Conservation (phyloP, 2,888 invertebrate genomes). For the Trachelus tabidus region DNA sequence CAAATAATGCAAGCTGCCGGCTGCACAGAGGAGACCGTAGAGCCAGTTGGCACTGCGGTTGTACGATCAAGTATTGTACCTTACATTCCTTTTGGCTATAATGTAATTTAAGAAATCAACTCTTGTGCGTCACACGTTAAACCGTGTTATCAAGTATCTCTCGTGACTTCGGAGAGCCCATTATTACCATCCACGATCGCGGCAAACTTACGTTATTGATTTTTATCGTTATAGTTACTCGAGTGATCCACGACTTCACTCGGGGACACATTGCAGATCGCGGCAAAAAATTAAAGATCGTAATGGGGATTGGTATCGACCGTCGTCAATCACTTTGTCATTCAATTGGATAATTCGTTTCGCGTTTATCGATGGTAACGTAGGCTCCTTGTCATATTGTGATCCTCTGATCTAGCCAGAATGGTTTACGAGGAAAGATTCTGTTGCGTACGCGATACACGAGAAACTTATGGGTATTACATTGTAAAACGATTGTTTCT, state of each 20-base stretch:
- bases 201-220: background rate
- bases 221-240: background rate
- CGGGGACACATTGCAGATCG: background rate
- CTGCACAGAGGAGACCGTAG: conserved; percentile 48
- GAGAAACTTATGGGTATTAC: background rate
- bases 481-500: background rate
- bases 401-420: background rate
- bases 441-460: background rate
- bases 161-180: background rate
- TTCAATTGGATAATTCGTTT: background rate
- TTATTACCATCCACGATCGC: background rate
- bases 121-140: background rate
- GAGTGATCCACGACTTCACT: background rate
- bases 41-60: conserved; percentile 53
- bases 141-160: background rate
- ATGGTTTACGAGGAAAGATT: background rate
- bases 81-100: conserved; percentile 67
- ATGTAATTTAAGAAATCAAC: conserved; percentile 47
- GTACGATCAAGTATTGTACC: conserved; percentile 66
- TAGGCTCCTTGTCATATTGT: background rate
- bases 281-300: background rate
- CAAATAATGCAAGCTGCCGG: conserved; percentile 53
- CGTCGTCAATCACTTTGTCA: background rate
- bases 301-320: background rate
- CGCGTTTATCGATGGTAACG: background rate